Conservation (phyloP, 2,113 vertebrate genomes). For the Phoenicopterus ruber region DNA sequence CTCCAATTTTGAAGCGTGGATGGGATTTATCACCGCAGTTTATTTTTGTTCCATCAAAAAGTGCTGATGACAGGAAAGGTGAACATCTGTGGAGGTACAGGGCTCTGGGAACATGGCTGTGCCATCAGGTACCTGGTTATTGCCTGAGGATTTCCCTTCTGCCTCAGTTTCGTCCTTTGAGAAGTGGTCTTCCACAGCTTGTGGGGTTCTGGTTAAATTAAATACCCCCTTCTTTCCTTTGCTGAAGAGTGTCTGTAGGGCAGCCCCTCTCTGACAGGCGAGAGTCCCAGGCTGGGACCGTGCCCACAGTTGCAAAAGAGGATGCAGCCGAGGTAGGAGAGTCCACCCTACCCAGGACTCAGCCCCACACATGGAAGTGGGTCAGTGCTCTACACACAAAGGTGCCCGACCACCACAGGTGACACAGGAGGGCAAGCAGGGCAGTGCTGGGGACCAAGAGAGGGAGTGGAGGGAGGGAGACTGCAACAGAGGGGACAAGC, state of each 20-base stretch:
- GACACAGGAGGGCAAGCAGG: background rate
- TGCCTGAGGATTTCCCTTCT: background rate
- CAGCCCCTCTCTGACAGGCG: background rate
- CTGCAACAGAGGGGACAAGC: background rate
- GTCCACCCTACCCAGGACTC: background rate
- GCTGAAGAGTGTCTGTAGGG: background rate
- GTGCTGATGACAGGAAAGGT: background rate
- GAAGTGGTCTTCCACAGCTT: background rate
- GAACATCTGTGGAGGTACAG: background rate
- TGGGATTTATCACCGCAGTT: background rate
- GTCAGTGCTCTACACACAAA: background rate
- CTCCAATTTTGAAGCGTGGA: background rate
- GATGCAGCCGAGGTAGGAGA: background rate
- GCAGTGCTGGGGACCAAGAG: background rate
- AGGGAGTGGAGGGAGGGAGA: background rate
- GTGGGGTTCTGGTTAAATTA: background rate
- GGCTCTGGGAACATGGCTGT: background rate
- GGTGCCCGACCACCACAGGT: fast-evolving
- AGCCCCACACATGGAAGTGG: fast-evolving
- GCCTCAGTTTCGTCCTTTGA: background rate
- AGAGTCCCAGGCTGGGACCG: background rate
- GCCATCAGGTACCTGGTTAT: background rate
- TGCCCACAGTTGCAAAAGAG: background rate
- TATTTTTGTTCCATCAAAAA: background rate
- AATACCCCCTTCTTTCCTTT: background rate